Conservation (phyloP, 35 echinoderm and acorn worm species). For the Diadema setosum region DNA sequence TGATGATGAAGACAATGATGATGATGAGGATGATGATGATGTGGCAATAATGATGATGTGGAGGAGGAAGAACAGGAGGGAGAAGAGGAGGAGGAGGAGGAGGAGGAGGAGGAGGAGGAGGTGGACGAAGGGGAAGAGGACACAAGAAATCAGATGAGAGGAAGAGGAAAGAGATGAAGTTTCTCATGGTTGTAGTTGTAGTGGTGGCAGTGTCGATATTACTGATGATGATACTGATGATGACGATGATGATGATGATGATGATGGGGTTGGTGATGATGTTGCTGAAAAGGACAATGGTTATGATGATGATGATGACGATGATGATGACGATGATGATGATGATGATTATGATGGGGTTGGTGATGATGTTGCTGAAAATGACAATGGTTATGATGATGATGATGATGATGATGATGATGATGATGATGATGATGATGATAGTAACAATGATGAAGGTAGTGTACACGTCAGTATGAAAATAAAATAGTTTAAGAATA, state of each 20-base stretch:
- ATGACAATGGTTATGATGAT: background rate
- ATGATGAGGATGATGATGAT: too few relatives aligned
- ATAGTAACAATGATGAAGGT: background rate
- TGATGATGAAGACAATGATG: too few relatives aligned
- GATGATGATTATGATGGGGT: background rate
- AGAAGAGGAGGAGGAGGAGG: background rate
- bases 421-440: conserved; percentile 9
- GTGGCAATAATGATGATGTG: background rate
- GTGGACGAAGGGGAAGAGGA: background rate
- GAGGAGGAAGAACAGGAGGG: background rate
- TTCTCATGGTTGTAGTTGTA: background rate
- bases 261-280: background rate
- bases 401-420: background rate
- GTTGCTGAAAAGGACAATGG: too few relatives aligned
- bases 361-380: too few relatives aligned
- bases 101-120: background rate
- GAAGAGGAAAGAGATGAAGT: background rate
- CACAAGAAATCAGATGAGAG: background rate
- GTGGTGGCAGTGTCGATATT: background rate
- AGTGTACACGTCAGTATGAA: too few relatives aligned
- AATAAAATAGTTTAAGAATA: too few relatives aligned
- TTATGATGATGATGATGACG: background rate
- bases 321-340: background rate
- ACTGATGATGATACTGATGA: background rate
- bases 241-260: background rate